Conservation (phyloP, 2,888 invertebrate genomes). For the Lithophane socia region DNA sequence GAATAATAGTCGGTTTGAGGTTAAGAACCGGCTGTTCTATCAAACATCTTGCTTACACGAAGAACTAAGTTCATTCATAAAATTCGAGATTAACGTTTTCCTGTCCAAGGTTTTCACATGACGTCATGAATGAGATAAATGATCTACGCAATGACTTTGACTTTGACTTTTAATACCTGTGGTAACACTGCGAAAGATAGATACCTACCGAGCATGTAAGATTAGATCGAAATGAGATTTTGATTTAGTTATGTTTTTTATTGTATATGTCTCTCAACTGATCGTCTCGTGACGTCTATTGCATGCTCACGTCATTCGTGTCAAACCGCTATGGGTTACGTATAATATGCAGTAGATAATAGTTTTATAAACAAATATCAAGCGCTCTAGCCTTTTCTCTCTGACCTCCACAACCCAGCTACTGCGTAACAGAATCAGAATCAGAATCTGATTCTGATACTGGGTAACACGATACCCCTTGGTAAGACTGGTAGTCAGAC, state of each 20-base stretch:
- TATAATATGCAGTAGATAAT: not conserved
- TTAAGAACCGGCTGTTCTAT: too few relatives aligned
- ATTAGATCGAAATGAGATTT: not conserved
- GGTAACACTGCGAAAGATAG: too few relatives aligned
- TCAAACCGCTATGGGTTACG: not conserved
- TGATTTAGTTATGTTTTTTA: not conserved
- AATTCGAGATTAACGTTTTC: not conserved
- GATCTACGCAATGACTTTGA: not conserved
- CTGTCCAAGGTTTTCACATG: not conserved
- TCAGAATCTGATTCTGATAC: too few relatives aligned
- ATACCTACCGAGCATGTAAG: not conserved
- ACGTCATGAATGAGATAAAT: not conserved
- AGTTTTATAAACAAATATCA: not conserved
- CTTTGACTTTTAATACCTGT: too few relatives aligned
- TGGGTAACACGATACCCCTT: not conserved
- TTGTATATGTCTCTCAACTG: too few relatives aligned
- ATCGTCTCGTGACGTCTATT: too few relatives aligned
- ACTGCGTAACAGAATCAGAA: not conserved
- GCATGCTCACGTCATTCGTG: too few relatives aligned
- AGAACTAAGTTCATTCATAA: not conserved
- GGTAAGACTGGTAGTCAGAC: too few relatives aligned
- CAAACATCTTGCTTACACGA: too few relatives aligned
- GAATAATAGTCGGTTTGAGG: too few relatives aligned
- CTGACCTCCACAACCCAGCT: too few relatives aligned
- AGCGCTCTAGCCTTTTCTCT: not conserved